Evolutionary conservation across 2,797 vertebrate species (phyloP), one percentile per base, ranked within the genome.

Genomic region (Alouatta caraya): DNA sequence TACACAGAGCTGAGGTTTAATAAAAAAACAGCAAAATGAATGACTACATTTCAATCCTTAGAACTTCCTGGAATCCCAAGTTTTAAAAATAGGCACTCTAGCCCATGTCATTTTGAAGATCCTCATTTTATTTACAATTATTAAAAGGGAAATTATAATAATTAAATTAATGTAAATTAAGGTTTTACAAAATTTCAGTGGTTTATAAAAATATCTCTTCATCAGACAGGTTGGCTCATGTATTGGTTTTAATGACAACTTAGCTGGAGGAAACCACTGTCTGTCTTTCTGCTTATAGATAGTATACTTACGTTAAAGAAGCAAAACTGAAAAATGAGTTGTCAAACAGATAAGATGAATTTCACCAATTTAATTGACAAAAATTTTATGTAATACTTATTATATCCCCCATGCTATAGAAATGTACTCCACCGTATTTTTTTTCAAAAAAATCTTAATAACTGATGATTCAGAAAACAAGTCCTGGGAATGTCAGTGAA

Each of bases 11-110:
- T 94, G 90, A 97, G 75, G 55, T 44, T 95, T 88, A 70, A 90
- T 82, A 67, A 96, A 98, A 91, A 90, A 97, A 61, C 79, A 90
- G 80, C 85, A 97, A 96, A 90, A 98, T 96, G 80, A 91, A 97
- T 48, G 0, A 10, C 61, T 93, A 46, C n/a, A 9, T 97, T 92
- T 80, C 28, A 96, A 48, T 55, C 78, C 19, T 80, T 0, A 11
- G 42, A 96, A 97, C n/a, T 96, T 93, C 59, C 57, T 44, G 78
- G 90, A 97, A 98, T 94, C 75, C 64, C 59, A 86, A 44, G 19
- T 78, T 97, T 80, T 87, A 48, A 94, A 98, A 61, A 89, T 93
- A 78, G 5, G n/a, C 28, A 95, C 21, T 85, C 39, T 50, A 78
- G 64, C 67, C 96, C 97, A 76, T 37, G 8, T 98, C 83, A 94